Conservation (phyloP, 2,888 invertebrate species). For the Dorcus hopei region DNA sequence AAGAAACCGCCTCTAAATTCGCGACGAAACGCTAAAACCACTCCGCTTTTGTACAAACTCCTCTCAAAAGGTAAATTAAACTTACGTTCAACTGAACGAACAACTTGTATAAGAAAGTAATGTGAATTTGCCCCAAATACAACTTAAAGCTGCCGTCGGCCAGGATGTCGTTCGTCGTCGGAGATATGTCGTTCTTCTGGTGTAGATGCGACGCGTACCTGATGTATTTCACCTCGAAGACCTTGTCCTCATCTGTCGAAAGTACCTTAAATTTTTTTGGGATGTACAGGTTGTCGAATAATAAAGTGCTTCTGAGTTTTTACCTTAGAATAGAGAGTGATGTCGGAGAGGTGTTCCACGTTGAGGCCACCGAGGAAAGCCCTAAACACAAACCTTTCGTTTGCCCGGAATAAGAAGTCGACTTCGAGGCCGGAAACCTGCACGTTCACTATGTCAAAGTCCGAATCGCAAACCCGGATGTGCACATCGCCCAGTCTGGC, state of each 20-base stretch:
- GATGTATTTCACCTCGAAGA: conserved; percentile 75
- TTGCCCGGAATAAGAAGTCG: conserved; percentile 74
- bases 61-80: background rate
- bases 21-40: conserved; percentile 40
- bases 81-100: conserved; percentile 63
- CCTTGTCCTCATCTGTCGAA: conserved; percentile 76
- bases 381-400: conserved; percentile 71
- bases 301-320: conserved; percentile 5
- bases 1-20: conserved; percentile 42
- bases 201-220: conserved; percentile 61
- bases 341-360: conserved; percentile 69
- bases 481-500: conserved; percentile 61
- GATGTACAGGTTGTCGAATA: background rate
- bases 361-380: conserved; percentile 65
- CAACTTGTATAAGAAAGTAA: conserved; percentile 65
- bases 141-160: conserved; percentile 71
- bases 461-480: conserved; percentile 66
- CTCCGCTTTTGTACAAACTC: background rate
- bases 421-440: conserved; percentile 66
- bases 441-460: conserved; percentile 66
- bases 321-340: conserved; percentile 74
- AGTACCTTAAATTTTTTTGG: conserved; percentile 55
- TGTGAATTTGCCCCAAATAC: conserved; percentile 68
- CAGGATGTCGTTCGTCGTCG: conserved; percentile 52
- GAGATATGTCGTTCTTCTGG: conserved; percentile 52